Conservation (phyloP, 1,140 invertebrate genomes). For the Aphelinus atriplicis region DNA sequence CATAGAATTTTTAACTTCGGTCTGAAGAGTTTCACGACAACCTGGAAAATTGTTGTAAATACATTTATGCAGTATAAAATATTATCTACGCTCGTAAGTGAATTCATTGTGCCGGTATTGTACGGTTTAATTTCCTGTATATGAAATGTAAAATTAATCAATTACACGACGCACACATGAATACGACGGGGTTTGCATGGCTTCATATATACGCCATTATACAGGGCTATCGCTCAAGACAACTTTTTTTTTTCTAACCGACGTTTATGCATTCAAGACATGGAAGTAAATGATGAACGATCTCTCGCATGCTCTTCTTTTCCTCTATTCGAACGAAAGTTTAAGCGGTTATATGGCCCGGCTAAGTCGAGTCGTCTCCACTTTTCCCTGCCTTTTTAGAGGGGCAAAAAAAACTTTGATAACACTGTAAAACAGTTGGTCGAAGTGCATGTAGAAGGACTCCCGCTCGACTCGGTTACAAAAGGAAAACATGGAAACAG, state of each 20-base stretch:
- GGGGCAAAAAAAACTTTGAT: conserved; percentile 22
- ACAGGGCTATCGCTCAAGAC: no score
- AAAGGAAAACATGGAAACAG: conserved; percentile 6
- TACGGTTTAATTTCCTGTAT: no score
- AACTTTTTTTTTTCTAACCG: background rate
- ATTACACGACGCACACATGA: no score
- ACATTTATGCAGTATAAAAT: no score
- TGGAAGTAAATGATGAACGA: conserved; percentile 23
- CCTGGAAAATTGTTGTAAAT: no score
- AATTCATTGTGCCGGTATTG: no score
- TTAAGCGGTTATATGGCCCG: conserved; percentile 34
- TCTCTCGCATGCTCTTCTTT: background rate
- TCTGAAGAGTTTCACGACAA: no score
- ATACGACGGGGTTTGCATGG: no score
- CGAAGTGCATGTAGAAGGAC: background rate
- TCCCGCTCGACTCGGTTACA: background rate
- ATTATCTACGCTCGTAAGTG: no score
- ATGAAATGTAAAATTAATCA: no score
- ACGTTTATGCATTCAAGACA: conserved; percentile 27
- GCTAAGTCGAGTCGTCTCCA: conserved; percentile 4
- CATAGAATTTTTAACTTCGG: no score
- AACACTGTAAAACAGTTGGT: conserved; percentile 25
- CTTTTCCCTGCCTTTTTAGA: background rate
- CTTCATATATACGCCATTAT: no score
- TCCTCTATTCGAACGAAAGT: conserved; percentile 17